Conservation (phyloP, 2,113 vertebrate species). For the Mormyrus lacerda region DNA sequence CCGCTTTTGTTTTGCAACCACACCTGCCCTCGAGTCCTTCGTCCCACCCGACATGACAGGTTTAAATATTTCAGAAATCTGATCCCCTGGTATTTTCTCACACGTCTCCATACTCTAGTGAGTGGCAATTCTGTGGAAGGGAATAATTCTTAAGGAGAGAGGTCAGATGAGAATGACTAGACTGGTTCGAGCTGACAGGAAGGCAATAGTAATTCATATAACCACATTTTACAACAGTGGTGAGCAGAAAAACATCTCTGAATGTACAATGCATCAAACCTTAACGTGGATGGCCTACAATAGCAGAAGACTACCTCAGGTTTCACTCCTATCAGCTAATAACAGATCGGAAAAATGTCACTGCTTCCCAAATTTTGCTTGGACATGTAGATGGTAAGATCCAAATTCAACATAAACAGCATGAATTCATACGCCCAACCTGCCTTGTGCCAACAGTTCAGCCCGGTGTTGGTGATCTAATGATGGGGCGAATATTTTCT, state of each 20-base stretch:
- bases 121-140: not conserved
- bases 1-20: not conserved
- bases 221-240: not conserved
- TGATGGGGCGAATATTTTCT: not conserved
- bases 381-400: not conserved
- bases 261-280: not conserved
- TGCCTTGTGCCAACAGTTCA: not conserved
- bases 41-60: not conserved
- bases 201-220: not conserved
- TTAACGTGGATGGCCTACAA: not conserved
- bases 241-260: not conserved
- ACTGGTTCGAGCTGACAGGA: not conserved
- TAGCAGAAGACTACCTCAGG: not conserved
- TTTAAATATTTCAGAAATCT: not conserved
- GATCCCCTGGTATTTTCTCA: not conserved
- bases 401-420: not conserved
- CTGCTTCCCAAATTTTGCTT: not conserved
- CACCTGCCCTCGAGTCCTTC: not conserved
- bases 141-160: not conserved
- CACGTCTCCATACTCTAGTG: not conserved
- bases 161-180: not conserved
- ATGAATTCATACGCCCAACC: not conserved
- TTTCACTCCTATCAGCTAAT: not conserved
- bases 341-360: not conserved
- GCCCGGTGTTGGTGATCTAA: not conserved